Conservation (phyloP, 2,797 vertebrate genomes). For the Acanthurus lineatus region DNA sequence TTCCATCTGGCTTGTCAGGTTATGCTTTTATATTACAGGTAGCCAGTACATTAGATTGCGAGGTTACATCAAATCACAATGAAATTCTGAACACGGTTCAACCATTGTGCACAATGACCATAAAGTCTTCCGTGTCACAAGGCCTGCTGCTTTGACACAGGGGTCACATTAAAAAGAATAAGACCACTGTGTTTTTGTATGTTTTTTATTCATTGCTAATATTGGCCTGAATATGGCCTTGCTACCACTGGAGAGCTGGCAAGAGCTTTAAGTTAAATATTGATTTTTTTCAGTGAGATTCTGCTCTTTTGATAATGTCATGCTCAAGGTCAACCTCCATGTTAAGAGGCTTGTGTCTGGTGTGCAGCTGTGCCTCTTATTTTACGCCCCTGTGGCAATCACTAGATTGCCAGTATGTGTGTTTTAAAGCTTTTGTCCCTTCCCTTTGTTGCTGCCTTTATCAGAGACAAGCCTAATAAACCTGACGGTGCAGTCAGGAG, state of each 20-base stretch:
- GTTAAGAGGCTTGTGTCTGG: neutral
- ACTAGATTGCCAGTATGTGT: neutral
- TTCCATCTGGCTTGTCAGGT: too few relatives aligned
- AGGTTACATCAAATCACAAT: too few relatives aligned
- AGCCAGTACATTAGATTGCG: too few relatives aligned
- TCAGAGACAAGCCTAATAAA: slow-evolving; percentile 10
- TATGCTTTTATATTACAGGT: too few relatives aligned
- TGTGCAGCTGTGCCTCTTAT: neutral
- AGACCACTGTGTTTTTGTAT: too few relatives aligned
- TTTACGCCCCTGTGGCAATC: neutral
- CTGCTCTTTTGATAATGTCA: neutral
- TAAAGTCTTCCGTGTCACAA: too few relatives aligned
- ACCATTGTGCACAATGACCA: too few relatives aligned
- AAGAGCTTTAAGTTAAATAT: neutral
- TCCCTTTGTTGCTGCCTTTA: neutral
- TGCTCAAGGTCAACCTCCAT: neutral
- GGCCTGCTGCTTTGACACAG: too few relatives aligned
- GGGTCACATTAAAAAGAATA: too few relatives aligned
- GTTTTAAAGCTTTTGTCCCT: neutral
- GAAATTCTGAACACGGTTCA: too few relatives aligned
- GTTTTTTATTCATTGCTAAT: neutral
- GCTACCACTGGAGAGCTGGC: neutral
- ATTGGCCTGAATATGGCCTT: neutral
- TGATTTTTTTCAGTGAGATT: neutral
- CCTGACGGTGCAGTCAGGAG: neutral